Evolutionary conservation across 1,140 invertebrate species (phyloP).

Genomic region (Luehdorfia chinensis): DNA sequence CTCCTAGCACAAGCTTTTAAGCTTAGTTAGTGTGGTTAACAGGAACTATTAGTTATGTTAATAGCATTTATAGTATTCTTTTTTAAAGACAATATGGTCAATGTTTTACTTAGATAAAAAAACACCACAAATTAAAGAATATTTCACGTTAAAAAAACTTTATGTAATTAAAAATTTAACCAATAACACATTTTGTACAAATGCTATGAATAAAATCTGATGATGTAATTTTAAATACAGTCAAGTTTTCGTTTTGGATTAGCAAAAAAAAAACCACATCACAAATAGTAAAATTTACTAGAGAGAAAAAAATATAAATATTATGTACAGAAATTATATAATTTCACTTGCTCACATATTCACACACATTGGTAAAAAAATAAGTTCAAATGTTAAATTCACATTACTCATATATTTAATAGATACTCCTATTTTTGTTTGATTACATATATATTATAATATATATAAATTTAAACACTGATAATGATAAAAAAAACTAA

Average conservation of each 20-base stretch:
- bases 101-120: no score
- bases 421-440: background rate
- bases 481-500: no score
- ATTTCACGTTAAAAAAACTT: no score
- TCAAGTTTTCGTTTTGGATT: background rate
- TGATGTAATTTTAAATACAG: background rate
- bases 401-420: constrained; percentile 8
- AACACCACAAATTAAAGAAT: no score
- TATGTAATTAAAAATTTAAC: constrained; percentile 7
- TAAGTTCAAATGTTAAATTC: constrained; percentile 12
- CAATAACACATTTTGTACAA: constrained; percentile 1
- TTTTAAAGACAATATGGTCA: no score
- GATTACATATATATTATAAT: no score
- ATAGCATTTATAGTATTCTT: no score
- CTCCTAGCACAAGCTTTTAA: no score
- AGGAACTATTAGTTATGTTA: no score
- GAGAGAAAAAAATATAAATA: constrained; percentile 13
- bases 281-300: constrained; percentile 16
- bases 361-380: constrained; percentile 17
- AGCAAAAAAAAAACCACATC: background rate
- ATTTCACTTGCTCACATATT: constrained; percentile 11
- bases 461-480: no score
- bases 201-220: background rate
- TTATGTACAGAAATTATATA: constrained; percentile 14
- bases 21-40: no score